Conservation (phyloP, 2,113 vertebrate genomes). For the Aptenodytes forsteri region DNA sequence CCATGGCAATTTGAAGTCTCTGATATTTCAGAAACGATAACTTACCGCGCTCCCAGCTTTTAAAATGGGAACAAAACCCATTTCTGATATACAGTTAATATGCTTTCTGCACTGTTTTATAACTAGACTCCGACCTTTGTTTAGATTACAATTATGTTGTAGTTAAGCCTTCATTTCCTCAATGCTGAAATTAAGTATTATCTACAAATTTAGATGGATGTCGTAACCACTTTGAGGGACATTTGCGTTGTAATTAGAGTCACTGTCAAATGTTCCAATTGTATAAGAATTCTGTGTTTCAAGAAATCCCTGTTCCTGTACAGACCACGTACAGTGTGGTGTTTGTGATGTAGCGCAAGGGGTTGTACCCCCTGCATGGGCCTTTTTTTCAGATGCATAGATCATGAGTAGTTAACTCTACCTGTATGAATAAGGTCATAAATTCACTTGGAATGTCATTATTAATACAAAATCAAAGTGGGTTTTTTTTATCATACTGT, state of each 20-base stretch:
- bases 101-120: background rate
- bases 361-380: background rate
- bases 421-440: background rate
- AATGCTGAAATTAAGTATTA: background rate
- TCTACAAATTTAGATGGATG: background rate
- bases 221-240: background rate
- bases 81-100: background rate
- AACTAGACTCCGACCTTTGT: background rate
- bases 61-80: background rate
- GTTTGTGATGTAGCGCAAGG: background rate
- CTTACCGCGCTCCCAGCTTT: background rate
- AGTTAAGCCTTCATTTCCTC: background rate
- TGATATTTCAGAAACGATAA: background rate
- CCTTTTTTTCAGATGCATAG: rapidly evolving
- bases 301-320: background rate
- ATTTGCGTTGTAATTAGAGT: background rate
- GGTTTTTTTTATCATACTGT: background rate
- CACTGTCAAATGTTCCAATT: background rate
- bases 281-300: background rate
- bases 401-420: background rate
- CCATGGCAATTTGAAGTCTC: background rate
- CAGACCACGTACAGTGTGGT: rapidly evolving
- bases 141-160: background rate
- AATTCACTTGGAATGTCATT: background rate
- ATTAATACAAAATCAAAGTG: background rate